Conservation (phyloP, 2,797 vertebrate genomes). For the Gymnoscopelus microlampas region DNA sequence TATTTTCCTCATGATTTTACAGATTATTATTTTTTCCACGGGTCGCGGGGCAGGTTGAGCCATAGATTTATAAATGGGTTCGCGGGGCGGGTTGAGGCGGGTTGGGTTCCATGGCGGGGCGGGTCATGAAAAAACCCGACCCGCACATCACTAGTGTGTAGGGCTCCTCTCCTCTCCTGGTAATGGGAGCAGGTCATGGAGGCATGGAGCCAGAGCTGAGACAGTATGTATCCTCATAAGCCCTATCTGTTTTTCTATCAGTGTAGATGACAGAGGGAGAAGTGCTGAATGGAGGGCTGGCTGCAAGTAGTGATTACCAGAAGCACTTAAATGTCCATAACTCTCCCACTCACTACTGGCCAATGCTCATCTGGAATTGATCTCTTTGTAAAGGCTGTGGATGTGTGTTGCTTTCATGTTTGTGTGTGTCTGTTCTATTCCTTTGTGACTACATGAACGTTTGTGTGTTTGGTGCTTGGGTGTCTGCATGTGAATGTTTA, state of each 20-base stretch:
- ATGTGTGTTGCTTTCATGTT: not conserved
- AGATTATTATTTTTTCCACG: too few species aligned
- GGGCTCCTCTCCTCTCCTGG: not conserved
- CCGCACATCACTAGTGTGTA: too few species aligned
- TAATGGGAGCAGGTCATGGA: too few species aligned
- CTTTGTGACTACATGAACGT: not conserved
- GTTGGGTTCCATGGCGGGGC: too few species aligned
- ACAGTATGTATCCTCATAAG: constrained; percentile 11
- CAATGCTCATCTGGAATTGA: not conserved
- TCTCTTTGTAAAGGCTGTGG: not conserved
- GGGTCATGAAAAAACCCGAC: too few species aligned
- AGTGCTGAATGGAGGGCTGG: not conserved
- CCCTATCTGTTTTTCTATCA: constrained; percentile 38
- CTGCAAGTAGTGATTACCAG: constrained; percentile 35
- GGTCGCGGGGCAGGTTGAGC: too few species aligned
- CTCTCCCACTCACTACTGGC: too few species aligned
- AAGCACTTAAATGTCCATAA: constrained; percentile 10
- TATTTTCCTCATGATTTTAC: too few species aligned
- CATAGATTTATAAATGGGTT: too few species aligned
- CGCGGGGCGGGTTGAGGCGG: too few species aligned
- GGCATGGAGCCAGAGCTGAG: constrained; percentile 23
- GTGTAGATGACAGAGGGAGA: constrained; percentile 28
- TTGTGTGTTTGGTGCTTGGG: not conserved
- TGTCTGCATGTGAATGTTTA: not conserved
- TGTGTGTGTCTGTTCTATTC: not conserved